Evolutionary conservation across 1,140 invertebrate genomes (phyloP), one percentile per base, ranked within the genome.

Genomic region (Araneus ventricosus): DNA sequence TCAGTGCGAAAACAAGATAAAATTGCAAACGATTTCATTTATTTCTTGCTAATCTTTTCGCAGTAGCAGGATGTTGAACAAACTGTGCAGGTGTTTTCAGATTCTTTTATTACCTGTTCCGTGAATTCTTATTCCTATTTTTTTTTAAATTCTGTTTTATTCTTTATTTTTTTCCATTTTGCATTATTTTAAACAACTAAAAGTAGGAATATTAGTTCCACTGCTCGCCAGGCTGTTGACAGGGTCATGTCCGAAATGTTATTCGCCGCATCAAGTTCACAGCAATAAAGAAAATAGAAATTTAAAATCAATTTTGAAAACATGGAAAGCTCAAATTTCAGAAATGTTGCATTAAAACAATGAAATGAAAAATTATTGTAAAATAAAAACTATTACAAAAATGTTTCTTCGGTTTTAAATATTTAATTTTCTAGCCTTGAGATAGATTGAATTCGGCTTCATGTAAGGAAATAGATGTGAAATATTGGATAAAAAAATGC

Each of bases 1-100:
- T 67, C 63, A 52, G 24, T 0, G 27, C 8, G 63, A 27, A 27
- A 67, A 67, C 27, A 67, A 67, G 24, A 67, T 27, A 67, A 67
- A 67, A 67, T 67, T 67, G 63, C n/a, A n/a, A 61, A 52, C 22
- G 59, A 61, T 61, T 61, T 61, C 59, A 67, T 67, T 67, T 27
- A 67, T 67, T 67, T 67, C n/a, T 27, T 67, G 10, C 63, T 14
- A n/a, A 67, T 30, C 24, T 67, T 52, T 67, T 30, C 63, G 27
- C n/a, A 30, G 63, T 14, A 27, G n/a, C n/a, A 67, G 63, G 63
- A 67, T 67, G 63, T 67, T 67, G n/a, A 27, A 67, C n/a, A 67
- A 67, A 67, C 45, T 67, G 61, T 63, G 6, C 27, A 67, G 27
- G 63, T 67, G 27, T 27, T 67, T 67, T 67, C 24, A n/a, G 4